These are phyloP conservation scores for Achroia grisella DNA, from an alignment of 1,140 invertebrate species.

Conservation along the genomic window DNA sequence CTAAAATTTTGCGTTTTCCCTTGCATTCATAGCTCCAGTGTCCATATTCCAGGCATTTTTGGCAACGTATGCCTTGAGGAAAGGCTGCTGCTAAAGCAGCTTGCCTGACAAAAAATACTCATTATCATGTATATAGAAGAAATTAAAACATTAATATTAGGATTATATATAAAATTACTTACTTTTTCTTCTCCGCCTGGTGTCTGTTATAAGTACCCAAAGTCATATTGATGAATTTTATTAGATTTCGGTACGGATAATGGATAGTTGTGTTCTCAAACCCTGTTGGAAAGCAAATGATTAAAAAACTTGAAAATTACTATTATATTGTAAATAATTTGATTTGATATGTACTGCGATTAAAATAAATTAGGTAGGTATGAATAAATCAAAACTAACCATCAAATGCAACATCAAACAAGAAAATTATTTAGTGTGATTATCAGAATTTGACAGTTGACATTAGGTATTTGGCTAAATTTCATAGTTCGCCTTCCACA, in stretches of 20 bases:
- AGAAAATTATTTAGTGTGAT: no score
- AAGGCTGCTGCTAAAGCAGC: slow-evolving; percentile 75
- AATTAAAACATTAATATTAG: background rate
- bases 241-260: no score
- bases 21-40: slow-evolving; percentile 96
- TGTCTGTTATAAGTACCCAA: slow-evolving; percentile 63
- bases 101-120: slow-evolving; percentile 46
- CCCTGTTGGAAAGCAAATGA: background rate
- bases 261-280: background rate
- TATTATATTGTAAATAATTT: no score
- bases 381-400: no score
- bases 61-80: slow-evolving; percentile 84
- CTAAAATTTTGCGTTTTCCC: slow-evolving; percentile 91
- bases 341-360: no score
- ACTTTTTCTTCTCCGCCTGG: slow-evolving; percentile 59
- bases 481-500: no score
- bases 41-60: slow-evolving; percentile 92
- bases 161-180: slow-evolving; percentile 8
- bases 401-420: no score
- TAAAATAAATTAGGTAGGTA: no score
- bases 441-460: no score
- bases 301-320: background rate
- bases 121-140: slow-evolving; percentile 3
- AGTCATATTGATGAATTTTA: slow-evolving; percentile 36
- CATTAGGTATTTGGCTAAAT: no score